These are phyloP conservation scores for Beroe ovata DNA, from an alignment of 37 sponge, comb jelly and placozoan genomes.

Conservation along the genomic window DNA sequence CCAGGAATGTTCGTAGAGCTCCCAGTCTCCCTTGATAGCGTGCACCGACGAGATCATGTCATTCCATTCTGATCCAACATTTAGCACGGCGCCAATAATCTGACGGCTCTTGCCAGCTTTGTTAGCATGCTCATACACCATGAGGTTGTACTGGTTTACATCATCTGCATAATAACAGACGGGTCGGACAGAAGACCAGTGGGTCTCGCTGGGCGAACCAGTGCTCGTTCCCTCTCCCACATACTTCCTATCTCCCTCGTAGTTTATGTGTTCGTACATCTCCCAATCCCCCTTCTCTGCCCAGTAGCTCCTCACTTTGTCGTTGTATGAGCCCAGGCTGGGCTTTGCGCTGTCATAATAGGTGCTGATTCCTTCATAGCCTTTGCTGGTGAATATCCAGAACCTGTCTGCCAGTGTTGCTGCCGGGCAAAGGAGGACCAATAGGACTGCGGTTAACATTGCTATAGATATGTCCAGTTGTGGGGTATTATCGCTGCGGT, in stretches of 20 bases:
- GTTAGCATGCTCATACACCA: background rate
- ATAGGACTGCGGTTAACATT: too few species aligned
- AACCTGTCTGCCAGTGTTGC: background rate
- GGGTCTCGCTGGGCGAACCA: background rate
- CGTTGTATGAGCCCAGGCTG: background rate
- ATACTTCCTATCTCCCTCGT: background rate
- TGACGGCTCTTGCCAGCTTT: background rate
- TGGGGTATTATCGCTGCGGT: too few species aligned
- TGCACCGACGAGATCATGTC: background rate
- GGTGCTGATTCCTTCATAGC: background rate
- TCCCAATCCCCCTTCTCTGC: background rate
- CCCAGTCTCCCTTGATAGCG: background rate
- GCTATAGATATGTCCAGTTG: too few species aligned
- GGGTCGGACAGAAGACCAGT: background rate
- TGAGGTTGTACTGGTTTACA: background rate
- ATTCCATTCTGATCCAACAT: background rate
- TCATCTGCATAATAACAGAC: background rate
- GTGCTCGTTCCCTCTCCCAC: background rate
- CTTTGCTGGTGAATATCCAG: background rate
- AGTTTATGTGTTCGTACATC: background rate
- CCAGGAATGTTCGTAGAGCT: background rate
- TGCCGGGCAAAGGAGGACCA: background rate
- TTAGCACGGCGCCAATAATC: background rate
- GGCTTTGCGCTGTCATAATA: background rate
- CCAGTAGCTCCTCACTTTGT: background rate